Evolutionary conservation across 2,797 vertebrate genomes (phyloP), one percentile per base, ranked within the genome.

Genomic region (Acanthopagrus latus): DNA sequence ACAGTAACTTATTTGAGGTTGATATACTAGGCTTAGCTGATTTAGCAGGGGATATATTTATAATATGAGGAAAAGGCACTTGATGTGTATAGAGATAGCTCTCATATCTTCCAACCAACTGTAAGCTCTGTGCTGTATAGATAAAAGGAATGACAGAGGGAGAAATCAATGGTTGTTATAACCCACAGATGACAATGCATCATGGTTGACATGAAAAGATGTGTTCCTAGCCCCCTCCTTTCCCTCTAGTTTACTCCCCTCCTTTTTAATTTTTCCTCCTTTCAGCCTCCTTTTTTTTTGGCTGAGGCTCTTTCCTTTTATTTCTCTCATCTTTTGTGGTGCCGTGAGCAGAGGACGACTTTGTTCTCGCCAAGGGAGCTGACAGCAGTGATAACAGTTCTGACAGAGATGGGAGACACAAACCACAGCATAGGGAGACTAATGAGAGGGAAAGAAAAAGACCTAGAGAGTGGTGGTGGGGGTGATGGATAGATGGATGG

Each of bases 351-450:
- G 89, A 93, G 89, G 90, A 94, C 87, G 90, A 95, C 94, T 95
- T 95, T 96, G 93, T 95, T 95, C 93, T 95, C 82, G 74, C 89
- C 87, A 86, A 90, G 91, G 91, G 92, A 94, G 91, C 92, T 95
- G 95, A 95, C 94, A 95, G 91, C 89, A 84, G 88, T 93, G 94
- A 95, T 95, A 95, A 94, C 89, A 87, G 93, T 87, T 94, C 94
- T 95, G 94, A 95, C 94, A 95, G 90, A 94, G 93, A 95, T 65
- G 66, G 82, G 88, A 93, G 90, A 91, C 89, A 89, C 89, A 91
- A 91, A 86, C 88, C 92, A 87, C 89, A 86, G 90, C 86, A 90
- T 82, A 79, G 85, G 84, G 78, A 94, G 84, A 91, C 92, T 94
- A 95, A 94, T 94, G 87, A 94, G 92, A 86, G 86, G 68, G 81